These are phyloP conservation scores for Bubalus kerabau DNA, from an alignment of 2,113 vertebrate genomes.

Conservation along the genomic window DNA sequence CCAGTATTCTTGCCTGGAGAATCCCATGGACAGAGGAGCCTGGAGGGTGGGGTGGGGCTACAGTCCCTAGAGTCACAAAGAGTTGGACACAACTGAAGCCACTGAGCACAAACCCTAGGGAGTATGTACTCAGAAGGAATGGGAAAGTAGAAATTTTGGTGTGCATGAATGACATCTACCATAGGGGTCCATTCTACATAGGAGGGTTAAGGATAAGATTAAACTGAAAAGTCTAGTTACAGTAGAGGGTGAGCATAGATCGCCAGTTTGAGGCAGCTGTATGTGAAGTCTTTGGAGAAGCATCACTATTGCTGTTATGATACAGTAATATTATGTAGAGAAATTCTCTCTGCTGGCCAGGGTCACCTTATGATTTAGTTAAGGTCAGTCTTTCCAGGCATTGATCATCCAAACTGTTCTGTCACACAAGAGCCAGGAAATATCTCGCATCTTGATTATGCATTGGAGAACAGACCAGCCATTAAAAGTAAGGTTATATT, in stretches of 20 bases:
- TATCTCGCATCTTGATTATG: neutral
- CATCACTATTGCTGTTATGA: neutral
- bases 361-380: neutral
- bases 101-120: neutral
- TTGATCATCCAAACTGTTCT: neutral
- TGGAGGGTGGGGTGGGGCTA: neutral
- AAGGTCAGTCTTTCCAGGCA: neutral
- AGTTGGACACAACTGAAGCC: rapidly evolving
- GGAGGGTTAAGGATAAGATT: neutral
- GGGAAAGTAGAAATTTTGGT: neutral
- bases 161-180: neutral
- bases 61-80: neutral
- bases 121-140: neutral
- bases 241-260: neutral
- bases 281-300: neutral
- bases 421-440: neutral
- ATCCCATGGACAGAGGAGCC: neutral
- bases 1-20: neutral
- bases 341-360: neutral
- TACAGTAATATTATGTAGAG: neutral
- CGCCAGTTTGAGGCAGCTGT: neutral
- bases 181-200: neutral
- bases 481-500: neutral
- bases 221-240: neutral
- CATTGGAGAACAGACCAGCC: neutral